Evolutionary conservation across 2,888 invertebrate species (phyloP), one percentile per base, ranked within the genome.

Genomic region (Sthenelais limicola): DNA sequence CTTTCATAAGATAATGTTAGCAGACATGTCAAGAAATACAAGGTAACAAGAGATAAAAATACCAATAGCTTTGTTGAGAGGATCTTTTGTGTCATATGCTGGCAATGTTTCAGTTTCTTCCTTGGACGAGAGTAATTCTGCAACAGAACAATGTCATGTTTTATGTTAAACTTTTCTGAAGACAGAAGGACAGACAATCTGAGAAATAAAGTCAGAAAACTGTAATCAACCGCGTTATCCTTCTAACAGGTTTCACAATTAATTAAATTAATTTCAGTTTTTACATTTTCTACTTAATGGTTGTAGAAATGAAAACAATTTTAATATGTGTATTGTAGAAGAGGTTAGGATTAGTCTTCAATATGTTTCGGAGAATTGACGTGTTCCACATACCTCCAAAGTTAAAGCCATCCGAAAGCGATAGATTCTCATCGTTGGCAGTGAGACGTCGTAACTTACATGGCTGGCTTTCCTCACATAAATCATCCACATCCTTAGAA

Each of bases 41-140:
- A 43, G 9, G 43, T 12, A 12, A 56, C 9, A 18, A 43, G 43
- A 18, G 9, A 43, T 18, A 43, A 43, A 79, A 81, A 73, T 82
- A 81, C 86, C 84, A 52, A 88, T 79, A 35, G 87, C 85, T 79
- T 85, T 86, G 74, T 85, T 87, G n/a, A 88, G 77, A 15, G 87
- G 86, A 71, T 88, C 87, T 48, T 82, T 85, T 24, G 82, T 80
- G 77, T 84, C 86, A 77, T 82, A 84, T 52, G 79, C 80, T 67
- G 82, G 84, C 4, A 81, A 77, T 1, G 77, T 69, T 28, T 84
- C 84, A 5, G 80, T 81, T 68, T 85, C 66, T 28, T 84, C 84
- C 69, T 82, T 84, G 1, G 79, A 79, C 33, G 79, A 78, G 30
- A 83, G 76, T 68, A 83, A 80, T 62, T 84, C 85, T 84, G 74